Evolutionary conservation across 2,888 invertebrate species (phyloP), one percentile per base, ranked within the genome.

Genomic region (Panorpa germanica): DNA sequence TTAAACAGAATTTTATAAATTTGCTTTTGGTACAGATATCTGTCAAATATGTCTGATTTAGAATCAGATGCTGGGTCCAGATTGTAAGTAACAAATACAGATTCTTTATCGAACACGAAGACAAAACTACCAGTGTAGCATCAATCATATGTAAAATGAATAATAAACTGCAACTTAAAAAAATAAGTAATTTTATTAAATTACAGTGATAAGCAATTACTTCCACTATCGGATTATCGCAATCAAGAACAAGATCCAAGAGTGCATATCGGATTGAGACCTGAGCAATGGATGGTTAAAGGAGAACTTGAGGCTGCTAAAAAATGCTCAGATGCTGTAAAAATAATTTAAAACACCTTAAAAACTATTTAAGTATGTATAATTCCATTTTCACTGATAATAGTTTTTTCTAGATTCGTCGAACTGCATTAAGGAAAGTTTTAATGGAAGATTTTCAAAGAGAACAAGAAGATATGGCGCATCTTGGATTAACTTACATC

Each of bases 11-110:
- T n/a, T n/a, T n/a, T n/a, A n/a, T n/a, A n/a, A n/a, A n/a, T n/a
- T n/a, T n/a, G n/a, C n/a, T n/a, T n/a, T n/a, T n/a, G n/a, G n/a
- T n/a, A n/a, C n/a, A n/a, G n/a, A n/a, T n/a, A n/a, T n/a, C n/a
- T n/a, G n/a, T n/a, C n/a, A n/a, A n/a, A n/a, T n/a, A n/a, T n/a
- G n/a, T n/a, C n/a, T n/a, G 23, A 14, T 10, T 16, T 29, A 12
- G 29, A 29, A 29, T 9, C 12, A 24, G 17, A 24, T 18, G 29
- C 29, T 9, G 29, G 29, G 9, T 23, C 29, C 5, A 23, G 24
- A 29, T 29, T 29, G 29, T 29, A 9, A 1, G 15, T 12, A 3
- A 9, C 12, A 10, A 22, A 12, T 21, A 23, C 3, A 1, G 15
- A 17, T 3, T 19, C 14, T 11, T 4, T n/a, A 14, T 13, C 14